These are phyloP conservation scores for Anguilla obscura DNA, from an alignment of 2,797 vertebrate genomes.

Conservation along the genomic window DNA sequence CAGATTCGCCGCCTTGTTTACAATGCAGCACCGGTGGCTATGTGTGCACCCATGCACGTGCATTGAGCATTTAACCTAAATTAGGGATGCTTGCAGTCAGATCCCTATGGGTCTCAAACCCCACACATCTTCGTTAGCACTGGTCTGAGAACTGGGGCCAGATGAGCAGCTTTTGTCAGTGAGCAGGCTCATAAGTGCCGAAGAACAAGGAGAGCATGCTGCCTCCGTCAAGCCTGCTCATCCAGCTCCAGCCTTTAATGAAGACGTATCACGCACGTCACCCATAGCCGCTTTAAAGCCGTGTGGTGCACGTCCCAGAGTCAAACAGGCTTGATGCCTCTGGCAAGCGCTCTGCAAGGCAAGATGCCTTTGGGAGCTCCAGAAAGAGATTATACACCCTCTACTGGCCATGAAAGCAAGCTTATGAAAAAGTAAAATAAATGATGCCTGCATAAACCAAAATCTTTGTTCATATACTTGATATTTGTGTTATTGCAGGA, in stretches of 20 bases:
- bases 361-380: constrained; percentile 44
- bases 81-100: background rate
- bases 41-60: background rate
- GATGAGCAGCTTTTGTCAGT: background rate
- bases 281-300: constrained; percentile 23
- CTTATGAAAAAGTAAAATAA: background rate
- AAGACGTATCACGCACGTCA: constrained; percentile 23
- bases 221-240: constrained; percentile 4
- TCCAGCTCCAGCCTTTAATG: constrained; percentile 27
- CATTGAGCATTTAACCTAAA: background rate
- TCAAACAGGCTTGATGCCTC: constrained; percentile 6
- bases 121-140: background rate
- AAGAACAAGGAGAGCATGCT: background rate
- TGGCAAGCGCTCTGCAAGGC: constrained; percentile 42
- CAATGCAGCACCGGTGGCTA: background rate
- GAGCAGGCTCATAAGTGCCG: background rate
- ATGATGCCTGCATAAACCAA: background rate
- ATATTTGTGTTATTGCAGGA: background rate
- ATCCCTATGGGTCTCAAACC: background rate
- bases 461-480: background rate
- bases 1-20: constrained; percentile 16
- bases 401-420: constrained; percentile 60
- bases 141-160: background rate
- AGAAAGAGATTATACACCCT: constrained; percentile 59
- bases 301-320: constrained; percentile 13